Evolutionary conservation across 2,113 vertebrate species (phyloP), one percentile per base, ranked within the genome.

Genomic region (Mionectes macconnelli): DNA sequence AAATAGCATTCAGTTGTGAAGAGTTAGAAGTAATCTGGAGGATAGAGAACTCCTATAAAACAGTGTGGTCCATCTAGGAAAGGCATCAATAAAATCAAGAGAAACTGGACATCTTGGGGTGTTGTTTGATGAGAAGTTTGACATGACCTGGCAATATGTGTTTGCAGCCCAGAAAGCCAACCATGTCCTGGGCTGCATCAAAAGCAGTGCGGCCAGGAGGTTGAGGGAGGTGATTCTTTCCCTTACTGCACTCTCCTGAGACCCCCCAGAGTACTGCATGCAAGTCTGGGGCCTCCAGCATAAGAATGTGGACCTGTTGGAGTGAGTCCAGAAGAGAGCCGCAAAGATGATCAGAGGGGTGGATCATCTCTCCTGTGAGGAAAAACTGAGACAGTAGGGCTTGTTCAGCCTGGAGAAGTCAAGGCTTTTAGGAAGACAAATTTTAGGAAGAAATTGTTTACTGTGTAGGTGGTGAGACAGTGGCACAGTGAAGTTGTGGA

Each of bases 91-190:
- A 45, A 68, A 84, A 87, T 50, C 4, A 42, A 74, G 20, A 69
- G 5, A 84, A 84, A 81, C 4, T n/a, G 8, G 8, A 14, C 1
- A 4, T 74, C 8, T 49, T 40, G 28, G 16, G 6, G 4, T 62
- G 14, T 12, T 76, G 55, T 47, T 76, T n/a, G 11, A 16, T 31
- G 25, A 62, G 47, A 55, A 83, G 8, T 3, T 62, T 62, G 25
- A 55, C 15, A 31, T 62, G 30, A 30, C 7, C 20, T 0, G 0
- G 3, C 22, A 44, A 12, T 44, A 31, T 33, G 40, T 44, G 40
- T 10, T 66, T 44, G 30, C 21, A 66, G 40, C 30, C 30, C 40
- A 33, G 40, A 44, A 64, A 66, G 30, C 30, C 63, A 45, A 44
- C 21, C 10, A 5, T 33, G 9, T 24, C 63, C 14, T 45, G 14